phyloP scores from a whole-genome alignment of 2,797 vertebrate species.

The Smutsia gigantea region DNA sequence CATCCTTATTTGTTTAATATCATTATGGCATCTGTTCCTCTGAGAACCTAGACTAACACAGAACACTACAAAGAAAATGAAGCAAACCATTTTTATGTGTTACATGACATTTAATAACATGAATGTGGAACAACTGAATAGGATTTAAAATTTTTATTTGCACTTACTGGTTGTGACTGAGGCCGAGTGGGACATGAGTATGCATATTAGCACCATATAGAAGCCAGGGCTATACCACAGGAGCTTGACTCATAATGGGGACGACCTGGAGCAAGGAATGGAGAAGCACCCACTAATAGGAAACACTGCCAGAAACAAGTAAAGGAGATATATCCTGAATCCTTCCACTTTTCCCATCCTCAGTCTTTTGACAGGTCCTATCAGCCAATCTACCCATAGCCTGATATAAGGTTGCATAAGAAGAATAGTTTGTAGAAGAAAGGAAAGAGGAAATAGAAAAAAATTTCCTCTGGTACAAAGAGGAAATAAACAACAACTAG shows the following conservation, averaged over 20 bases:
- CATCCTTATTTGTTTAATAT: background rate
- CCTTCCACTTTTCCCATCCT: background rate
- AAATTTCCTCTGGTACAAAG: background rate
- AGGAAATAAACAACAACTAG: background rate
- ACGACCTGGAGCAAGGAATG: background rate
- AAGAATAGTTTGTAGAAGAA: background rate
- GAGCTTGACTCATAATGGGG: background rate
- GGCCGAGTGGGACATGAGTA: background rate
- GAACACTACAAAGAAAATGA: background rate
- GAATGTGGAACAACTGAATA: background rate
- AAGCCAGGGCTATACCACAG: background rate
- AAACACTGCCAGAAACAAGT: background rate
- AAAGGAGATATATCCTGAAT: background rate
- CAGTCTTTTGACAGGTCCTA: background rate
- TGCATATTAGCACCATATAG: background rate
- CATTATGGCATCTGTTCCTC: background rate
- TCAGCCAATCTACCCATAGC: background rate
- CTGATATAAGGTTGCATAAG: background rate
- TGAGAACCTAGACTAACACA: background rate
- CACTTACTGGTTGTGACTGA: background rate
- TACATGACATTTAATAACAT: background rate
- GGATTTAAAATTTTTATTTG: background rate
- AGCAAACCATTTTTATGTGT: background rate
- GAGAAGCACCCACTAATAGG: background rate
- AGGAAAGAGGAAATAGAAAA: background rate